Percentiles rank a stretch among this genome's conserved stretches.
phyloP scores from a whole-genome alignment of 2,113 vertebrate genomes.

The Tyto alba region DNA sequence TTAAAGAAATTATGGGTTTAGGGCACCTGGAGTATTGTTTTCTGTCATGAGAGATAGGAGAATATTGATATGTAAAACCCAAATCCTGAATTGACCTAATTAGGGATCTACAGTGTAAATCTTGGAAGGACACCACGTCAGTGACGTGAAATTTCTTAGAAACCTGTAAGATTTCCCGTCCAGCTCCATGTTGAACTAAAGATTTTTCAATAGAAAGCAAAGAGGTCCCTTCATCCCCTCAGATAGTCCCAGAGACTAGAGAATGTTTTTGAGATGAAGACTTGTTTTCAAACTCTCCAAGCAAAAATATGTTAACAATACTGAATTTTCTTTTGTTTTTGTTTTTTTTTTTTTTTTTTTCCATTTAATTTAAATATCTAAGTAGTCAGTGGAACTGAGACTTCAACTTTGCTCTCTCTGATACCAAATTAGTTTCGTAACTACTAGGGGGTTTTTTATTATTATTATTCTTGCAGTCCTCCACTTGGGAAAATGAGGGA shows the following conservation, averaged over 20 bases:
- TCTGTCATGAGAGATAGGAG: background rate
- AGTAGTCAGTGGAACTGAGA: background rate
- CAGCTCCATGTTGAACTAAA: background rate
- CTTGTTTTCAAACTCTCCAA: background rate
- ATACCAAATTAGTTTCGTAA: background rate
- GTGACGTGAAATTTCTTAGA: background rate
- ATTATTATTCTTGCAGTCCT: background rate
- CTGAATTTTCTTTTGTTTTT: background rate
- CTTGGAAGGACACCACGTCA: background rate
- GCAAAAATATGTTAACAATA: background rate
- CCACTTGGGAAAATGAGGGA: background rate
- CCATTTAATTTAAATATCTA: background rate
- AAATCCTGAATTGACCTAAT: background rate
- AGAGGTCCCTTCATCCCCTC: background rate
- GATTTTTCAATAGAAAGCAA: background rate
- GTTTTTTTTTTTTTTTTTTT: background rate
- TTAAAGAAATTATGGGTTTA: background rate
- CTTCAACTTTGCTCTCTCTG: background rate
- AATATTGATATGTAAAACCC: background rate
- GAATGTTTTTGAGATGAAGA: background rate
- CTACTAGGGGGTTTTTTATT: background rate
- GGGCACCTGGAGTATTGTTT: background rate
- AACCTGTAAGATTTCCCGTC: background rate
- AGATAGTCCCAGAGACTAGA: background rate
- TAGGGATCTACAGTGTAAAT: background rate